Conservation (phyloP, 2,113 vertebrate species). For the Rallus limicola region DNA sequence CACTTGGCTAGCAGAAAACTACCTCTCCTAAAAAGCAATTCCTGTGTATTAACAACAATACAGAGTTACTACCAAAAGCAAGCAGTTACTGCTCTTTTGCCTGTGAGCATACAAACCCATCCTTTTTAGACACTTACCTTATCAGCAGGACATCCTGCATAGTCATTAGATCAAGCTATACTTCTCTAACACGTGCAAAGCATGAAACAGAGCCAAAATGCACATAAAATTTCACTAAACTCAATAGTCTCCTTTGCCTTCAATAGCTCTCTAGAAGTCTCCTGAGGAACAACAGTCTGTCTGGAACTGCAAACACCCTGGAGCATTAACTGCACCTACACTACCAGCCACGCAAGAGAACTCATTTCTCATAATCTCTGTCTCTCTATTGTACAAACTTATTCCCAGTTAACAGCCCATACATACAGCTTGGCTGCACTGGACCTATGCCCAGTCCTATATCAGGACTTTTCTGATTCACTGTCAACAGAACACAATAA, state of each 20-base stretch:
- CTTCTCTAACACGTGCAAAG: background rate
- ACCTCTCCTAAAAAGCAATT: background rate
- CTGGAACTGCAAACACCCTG: background rate
- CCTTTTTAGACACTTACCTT: background rate
- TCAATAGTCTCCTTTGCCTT: background rate
- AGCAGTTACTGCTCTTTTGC: background rate
- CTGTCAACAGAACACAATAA: background rate
- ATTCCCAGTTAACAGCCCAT: background rate
- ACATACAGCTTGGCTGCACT: background rate
- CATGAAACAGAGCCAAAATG: background rate
- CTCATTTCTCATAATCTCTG: background rate
- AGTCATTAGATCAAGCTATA: background rate
- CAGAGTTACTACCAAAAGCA: background rate
- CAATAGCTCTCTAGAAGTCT: background rate
- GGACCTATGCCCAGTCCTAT: background rate
- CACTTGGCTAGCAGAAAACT: background rate
- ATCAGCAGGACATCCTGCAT: background rate
- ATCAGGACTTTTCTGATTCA: background rate
- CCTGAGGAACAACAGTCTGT: background rate
- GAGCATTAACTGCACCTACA: background rate
- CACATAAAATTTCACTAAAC: background rate
- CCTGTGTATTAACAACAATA: background rate
- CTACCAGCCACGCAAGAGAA: background rate
- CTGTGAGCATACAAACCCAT: background rate
- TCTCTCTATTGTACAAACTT: background rate